Conservation (phyloP, 2,888 invertebrate species). For the Gibbula magus region DNA sequence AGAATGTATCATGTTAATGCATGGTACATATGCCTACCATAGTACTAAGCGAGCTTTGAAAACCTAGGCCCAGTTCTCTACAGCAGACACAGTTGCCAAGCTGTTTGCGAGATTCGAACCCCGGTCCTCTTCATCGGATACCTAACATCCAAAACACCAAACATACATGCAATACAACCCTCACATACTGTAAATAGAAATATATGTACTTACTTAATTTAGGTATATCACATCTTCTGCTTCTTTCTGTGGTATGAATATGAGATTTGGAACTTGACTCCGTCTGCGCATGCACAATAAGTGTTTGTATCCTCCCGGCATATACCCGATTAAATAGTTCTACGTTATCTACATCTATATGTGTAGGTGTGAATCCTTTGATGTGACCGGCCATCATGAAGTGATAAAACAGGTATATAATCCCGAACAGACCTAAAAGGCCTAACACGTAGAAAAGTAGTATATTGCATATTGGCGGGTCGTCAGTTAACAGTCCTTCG, state of each 20-base stretch:
- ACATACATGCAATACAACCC: too few species aligned
- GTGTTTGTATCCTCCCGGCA: conserved; percentile 2
- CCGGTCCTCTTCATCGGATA: too few species aligned
- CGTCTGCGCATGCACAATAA: too few species aligned
- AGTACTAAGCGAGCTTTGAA: too few species aligned
- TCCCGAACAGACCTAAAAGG: background rate
- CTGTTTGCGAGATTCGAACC: too few species aligned
- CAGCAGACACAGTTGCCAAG: too few species aligned
- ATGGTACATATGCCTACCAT: too few species aligned
- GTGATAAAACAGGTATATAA: conserved; percentile 29
- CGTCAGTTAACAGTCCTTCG: background rate
- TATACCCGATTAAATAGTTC: conserved; percentile 27
- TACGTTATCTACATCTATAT: conserved; percentile 29
- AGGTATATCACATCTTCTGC: background rate
- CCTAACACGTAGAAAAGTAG: background rate
- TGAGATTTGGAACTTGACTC: too few species aligned
- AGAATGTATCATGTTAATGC: too few species aligned
- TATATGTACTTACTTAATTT: background rate
- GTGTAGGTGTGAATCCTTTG: background rate
- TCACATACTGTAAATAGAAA: background rate
- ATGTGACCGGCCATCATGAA: background rate
- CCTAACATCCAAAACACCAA: too few species aligned
- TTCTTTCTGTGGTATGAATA: too few species aligned
- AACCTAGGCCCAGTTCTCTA: too few species aligned
- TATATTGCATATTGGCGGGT: background rate